Percentiles rank a stretch among this genome's conserved stretches.
Conservation (phyloP, 2,888 invertebrate genomes). For the Cantharis nigra region DNA sequence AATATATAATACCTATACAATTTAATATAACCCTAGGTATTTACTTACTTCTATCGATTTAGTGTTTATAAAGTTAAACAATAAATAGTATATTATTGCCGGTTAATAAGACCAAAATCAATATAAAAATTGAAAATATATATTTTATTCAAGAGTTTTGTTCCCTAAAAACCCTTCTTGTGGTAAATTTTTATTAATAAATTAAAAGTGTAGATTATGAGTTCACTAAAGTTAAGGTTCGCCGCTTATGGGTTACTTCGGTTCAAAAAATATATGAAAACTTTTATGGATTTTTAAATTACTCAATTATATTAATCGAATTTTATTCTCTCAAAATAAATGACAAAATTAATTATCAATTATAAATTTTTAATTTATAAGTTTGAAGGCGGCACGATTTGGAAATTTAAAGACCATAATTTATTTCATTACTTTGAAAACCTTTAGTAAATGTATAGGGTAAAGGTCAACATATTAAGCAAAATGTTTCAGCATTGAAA, state of each 20-base stretch:
- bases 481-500: no score
- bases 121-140: neutral
- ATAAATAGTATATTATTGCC: neutral
- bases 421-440: neutral
- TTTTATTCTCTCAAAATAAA: neutral
- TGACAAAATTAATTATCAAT: no score
- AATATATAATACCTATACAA: neutral
- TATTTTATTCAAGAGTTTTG: neutral
- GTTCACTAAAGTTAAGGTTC: neutral
- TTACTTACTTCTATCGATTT: neutral
- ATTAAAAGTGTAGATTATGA: neutral
- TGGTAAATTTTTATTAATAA: neutral
- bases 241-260: neutral
- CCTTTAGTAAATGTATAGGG: no score
- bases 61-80: neutral
- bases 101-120: neutral
- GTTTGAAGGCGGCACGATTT: neutral
- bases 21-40: neutral
- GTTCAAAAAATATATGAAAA: neutral
- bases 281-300: neutral
- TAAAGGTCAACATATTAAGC: no score
- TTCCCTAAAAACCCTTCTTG: neutral
- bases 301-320: neutral
- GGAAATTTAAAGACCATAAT: neutral
- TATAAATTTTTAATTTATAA: neutral